Conservation (phyloP, 2,888 invertebrate genomes). For the Schrankia costaestrigalis region DNA sequence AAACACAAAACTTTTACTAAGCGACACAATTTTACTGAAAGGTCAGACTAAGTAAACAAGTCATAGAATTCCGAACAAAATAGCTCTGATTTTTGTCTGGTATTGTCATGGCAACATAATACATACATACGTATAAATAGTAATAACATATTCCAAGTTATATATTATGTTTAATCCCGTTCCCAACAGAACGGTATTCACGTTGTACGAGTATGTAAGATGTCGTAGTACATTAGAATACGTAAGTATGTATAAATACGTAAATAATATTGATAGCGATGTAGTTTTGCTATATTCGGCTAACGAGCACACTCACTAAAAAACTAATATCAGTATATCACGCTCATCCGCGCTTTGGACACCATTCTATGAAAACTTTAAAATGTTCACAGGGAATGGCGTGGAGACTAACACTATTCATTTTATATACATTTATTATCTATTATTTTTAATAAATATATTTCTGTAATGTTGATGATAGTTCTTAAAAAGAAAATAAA, state of each 20-base stretch:
- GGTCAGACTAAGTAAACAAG: too few species aligned
- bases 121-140: too few species aligned
- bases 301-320: slow-evolving; percentile 66
- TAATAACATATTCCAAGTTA: too few species aligned
- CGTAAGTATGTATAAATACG: too few species aligned
- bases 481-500: too few species aligned
- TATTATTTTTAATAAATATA: not conserved
- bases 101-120: too few species aligned
- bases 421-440: slow-evolving; percentile 1
- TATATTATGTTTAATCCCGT: slow-evolving; percentile 15
- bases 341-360: slow-evolving; percentile 66
- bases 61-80: too few species aligned
- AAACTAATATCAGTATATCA: slow-evolving; percentile 76
- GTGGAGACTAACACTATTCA: slow-evolving; percentile 45
- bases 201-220: too few species aligned
- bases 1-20: too few species aligned
- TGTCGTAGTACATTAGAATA: slow-evolving; percentile 66
- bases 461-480: not conserved
- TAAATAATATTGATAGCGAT: slow-evolving; percentile 15
- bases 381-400: slow-evolving; percentile 42
- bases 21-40: too few species aligned
- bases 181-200: slow-evolving; percentile 32
- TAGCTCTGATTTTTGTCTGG: too few species aligned
- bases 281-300: slow-evolving; percentile 57
- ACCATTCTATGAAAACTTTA: slow-evolving; percentile 59